Evolutionary conservation across 1,140 invertebrate species (phyloP).

Genomic region (Caenorhabditis elegans): DNA sequence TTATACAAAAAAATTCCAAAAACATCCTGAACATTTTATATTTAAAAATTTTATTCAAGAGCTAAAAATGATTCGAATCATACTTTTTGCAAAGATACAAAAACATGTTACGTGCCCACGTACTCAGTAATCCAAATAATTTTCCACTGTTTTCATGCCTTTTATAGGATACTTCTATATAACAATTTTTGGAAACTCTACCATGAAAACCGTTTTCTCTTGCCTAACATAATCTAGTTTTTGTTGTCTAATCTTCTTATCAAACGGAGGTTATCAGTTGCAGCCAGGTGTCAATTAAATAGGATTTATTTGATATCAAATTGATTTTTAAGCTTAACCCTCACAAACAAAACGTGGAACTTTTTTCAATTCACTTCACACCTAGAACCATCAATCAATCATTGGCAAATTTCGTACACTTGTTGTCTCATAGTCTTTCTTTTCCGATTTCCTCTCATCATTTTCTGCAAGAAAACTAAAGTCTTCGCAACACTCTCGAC

Average conservation of each 20-base stretch:
- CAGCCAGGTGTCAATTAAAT: slow-evolving; percentile 10
- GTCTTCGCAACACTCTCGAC: not conserved
- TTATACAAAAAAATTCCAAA: too few relatives aligned
- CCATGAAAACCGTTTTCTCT: too few relatives aligned
- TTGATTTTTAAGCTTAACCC: slow-evolving; percentile 15
- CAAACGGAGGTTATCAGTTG: not conserved
- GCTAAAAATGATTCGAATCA: too few relatives aligned
- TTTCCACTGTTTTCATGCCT: too few relatives aligned
- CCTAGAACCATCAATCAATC: slow-evolving; percentile 20
- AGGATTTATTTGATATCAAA: not conserved
- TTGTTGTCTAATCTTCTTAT: not conserved
- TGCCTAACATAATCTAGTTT: not conserved
- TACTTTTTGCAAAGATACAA: too few relatives aligned
- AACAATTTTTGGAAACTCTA: too few relatives aligned
- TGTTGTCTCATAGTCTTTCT: not conserved
- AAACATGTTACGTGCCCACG: too few relatives aligned
- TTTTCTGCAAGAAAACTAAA: not conserved
- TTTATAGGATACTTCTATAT: too few relatives aligned
- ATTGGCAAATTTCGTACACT: slow-evolving; percentile 17
- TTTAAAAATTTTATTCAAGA: too few relatives aligned
- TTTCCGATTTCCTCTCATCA: not conserved
- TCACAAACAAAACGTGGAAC: slow-evolving; percentile 22
- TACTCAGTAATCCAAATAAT: too few relatives aligned
- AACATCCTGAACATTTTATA: too few relatives aligned
- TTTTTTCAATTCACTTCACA: slow-evolving; percentile 8